phyloP scores from a whole-genome alignment of 2,888 invertebrate species.

The Nephrotoma guestfalica region DNA sequence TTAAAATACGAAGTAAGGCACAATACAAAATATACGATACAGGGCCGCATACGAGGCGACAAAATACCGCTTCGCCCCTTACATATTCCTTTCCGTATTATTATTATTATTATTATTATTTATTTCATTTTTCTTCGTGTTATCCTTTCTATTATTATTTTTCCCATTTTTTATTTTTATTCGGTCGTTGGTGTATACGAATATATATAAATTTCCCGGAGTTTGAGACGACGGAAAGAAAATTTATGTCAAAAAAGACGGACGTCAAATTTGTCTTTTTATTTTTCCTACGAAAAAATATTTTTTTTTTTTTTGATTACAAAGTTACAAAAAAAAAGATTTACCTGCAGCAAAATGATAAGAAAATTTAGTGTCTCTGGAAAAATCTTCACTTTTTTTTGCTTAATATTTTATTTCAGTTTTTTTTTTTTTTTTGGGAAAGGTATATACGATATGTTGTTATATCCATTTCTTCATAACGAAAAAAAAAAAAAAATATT shows the following conservation, averaged over 20 bases:
- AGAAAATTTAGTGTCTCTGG: slow-evolving; percentile 4
- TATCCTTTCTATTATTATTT: background rate
- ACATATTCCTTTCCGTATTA: background rate
- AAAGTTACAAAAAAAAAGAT: slow-evolving; percentile 1
- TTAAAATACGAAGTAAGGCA: background rate
- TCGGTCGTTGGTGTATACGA: background rate
- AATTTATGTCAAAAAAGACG: slow-evolving; percentile 2
- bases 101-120: background rate
- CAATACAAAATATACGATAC: background rate
- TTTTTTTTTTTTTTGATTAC: background rate
- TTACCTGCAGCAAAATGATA: slow-evolving; percentile 6
- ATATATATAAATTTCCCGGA: background rate
- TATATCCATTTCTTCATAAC: background rate
- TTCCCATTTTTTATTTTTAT: background rate
- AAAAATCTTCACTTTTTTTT: background rate
- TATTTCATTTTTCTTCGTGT: background rate
- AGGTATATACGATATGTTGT: background rate
- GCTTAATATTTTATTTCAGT: background rate
- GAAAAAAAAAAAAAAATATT: background rate
- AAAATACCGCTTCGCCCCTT: background rate
- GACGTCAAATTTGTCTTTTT: slow-evolving; percentile 6
- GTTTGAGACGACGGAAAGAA: background rate
- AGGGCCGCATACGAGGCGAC: background rate
- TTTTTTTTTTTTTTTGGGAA: background rate
- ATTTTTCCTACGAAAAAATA: background rate